A percentile compares a stretch with the other conserved stretches of the same genome.
These are phyloP conservation scores for Lasioglossum figueresi DNA, from an alignment of 2,888 invertebrate species.

Conservation along the genomic window DNA sequence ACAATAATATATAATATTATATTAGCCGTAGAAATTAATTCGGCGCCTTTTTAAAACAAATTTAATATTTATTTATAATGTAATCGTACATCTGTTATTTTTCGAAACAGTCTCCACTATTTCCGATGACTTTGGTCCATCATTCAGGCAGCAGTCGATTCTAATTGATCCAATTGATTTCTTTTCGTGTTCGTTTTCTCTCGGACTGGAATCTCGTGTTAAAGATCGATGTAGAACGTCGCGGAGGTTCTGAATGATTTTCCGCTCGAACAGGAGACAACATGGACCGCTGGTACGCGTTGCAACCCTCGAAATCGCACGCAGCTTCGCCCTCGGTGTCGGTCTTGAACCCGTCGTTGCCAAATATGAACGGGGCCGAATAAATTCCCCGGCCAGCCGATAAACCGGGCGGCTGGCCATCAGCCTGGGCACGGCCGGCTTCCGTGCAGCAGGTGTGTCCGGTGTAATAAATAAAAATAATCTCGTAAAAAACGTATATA, in stretches of 20 bases:
- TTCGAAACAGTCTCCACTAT: no score
- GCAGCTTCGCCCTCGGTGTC: background rate
- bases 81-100: no score
- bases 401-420: slow-evolving; percentile 11
- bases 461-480: slow-evolving; percentile 44
- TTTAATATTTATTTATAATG: no score
- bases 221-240: background rate
- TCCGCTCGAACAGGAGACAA: background rate
- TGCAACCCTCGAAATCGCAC: background rate
- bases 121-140: no score
- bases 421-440: background rate
- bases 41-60: no score
- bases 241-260: background rate
- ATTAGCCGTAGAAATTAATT: no score
- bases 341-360: background rate
- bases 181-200: no score
- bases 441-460: slow-evolving; percentile 29
- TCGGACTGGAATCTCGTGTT: background rate
- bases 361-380: background rate
- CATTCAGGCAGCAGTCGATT: no score
- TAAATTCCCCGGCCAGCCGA: slow-evolving; percentile 7
- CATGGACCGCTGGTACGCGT: background rate
- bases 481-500: slow-evolving; percentile 36
- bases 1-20: no score
- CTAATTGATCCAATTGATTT: no score